Conservation (phyloP, 2,888 invertebrate genomes). For the Hydriomena furcata region DNA sequence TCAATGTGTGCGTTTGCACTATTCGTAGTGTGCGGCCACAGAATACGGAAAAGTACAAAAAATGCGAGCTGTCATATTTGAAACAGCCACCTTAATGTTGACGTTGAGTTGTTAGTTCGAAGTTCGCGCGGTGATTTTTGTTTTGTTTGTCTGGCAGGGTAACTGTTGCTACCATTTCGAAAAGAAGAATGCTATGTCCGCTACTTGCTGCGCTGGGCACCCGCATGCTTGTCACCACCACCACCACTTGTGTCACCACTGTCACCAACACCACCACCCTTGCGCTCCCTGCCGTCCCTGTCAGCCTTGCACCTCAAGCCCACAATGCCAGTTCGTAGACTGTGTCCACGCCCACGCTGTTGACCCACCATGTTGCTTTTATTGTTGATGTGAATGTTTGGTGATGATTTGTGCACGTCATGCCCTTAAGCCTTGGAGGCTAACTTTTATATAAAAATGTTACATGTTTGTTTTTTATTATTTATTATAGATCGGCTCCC, state of each 20-base stretch:
- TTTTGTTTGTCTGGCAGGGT: conserved; percentile 54
- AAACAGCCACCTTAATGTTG: too few species aligned
- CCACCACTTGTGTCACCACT: conserved; percentile 29
- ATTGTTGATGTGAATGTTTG: conserved; percentile 36
- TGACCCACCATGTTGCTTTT: conserved; percentile 45
- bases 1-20: too few species aligned
- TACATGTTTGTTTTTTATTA: conserved; percentile 25
- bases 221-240: conserved; percentile 20
- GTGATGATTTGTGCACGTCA: conserved; percentile 30
- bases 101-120: too few species aligned
- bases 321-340: conserved; percentile 48
- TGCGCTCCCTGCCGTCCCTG: conserved; percentile 29
- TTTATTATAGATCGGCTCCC: conserved; percentile 28
- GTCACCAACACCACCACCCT: conserved; percentile 17
- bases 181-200: conserved; percentile 45
- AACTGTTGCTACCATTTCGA: conserved; percentile 68
- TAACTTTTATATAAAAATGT: conserved; percentile 52
- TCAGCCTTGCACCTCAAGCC: conserved; percentile 33
- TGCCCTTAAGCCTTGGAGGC: conserved; percentile 55
- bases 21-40: too few species aligned
- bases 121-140: conserved; percentile 29
- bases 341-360: conserved; percentile 42
- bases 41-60: too few species aligned
- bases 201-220: conserved; percentile 22
- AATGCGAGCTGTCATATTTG: too few species aligned